Conservation (phyloP, 2,113 vertebrate genomes). For the Glaucidium brasilianum region DNA sequence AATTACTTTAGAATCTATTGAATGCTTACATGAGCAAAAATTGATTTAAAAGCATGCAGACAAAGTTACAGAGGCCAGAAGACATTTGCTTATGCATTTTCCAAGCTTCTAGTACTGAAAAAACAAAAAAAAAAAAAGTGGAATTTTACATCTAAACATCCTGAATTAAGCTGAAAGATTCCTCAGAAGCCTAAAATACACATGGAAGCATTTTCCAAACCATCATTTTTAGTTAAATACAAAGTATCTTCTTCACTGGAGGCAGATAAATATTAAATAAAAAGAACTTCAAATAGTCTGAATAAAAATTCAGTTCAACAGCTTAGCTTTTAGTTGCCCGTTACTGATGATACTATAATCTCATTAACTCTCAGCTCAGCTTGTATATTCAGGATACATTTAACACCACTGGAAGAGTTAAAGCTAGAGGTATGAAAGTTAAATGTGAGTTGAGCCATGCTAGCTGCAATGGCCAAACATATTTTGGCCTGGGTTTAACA, state of each 20-base stretch:
- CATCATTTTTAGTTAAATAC: neutral
- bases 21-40: neutral
- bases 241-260: neutral
- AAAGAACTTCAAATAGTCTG: neutral
- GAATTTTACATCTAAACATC: neutral
- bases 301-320: neutral
- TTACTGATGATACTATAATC: neutral
- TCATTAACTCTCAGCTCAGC: neutral
- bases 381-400: neutral
- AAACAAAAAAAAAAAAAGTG: neutral
- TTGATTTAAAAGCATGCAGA: neutral
- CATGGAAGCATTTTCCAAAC: neutral
- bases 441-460: neutral
- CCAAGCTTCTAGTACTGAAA: neutral
- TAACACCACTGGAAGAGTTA: neutral
- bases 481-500: neutral
- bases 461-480: neutral
- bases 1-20: neutral
- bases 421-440: neutral
- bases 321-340: neutral
- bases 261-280: neutral
- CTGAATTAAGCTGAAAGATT: neutral
- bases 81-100: neutral
- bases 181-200: neutral
- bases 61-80: neutral